A percentile compares a stretch with the other conserved stretches of the same genome.
Evolutionary conservation across 2,888 invertebrate species (phyloP).

Genomic region (Drosophila atripex): DNA sequence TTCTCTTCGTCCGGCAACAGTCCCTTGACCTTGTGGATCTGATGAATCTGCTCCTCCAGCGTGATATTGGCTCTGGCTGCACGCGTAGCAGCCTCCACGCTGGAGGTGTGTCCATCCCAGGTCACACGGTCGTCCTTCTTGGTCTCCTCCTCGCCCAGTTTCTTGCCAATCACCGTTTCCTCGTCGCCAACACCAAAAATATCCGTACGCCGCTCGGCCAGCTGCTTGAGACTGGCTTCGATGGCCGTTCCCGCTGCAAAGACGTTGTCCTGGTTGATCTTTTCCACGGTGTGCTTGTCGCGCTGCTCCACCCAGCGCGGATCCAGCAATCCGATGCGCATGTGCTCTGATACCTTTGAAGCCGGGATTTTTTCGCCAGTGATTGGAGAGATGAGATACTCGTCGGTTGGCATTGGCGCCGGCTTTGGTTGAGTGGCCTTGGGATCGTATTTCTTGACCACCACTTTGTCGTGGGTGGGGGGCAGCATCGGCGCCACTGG

Average conservation of each 20-base stretch:
- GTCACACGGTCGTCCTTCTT: conserved; percentile 95
- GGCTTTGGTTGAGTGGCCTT: conserved; percentile 88
- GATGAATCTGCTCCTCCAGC: conserved; percentile 97
- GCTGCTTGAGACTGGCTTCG: conserved; percentile 96
- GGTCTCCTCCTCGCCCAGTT: conserved; percentile 95
- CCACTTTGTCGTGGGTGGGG: conserved; percentile 95
- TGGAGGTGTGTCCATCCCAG: conserved; percentile 99
- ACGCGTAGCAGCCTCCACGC: conserved; percentile 97
- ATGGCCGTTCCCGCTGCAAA: conserved; percentile 91
- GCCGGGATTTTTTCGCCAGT: conserved; percentile 99
- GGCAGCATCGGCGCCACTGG: conserved; percentile 88
- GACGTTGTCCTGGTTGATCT: conserved; percentile 92
- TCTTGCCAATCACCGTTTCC: conserved; percentile 99
- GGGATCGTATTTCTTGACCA: conserved; percentile 99
- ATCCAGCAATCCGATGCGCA: conserved; percentile 97
- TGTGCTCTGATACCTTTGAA: conserved; percentile 98
- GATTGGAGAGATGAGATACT: conserved; percentile 98
- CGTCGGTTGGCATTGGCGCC: conserved; percentile 89
- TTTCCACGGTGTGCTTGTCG: conserved; percentile 96
- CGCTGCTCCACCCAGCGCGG: conserved; percentile 99
- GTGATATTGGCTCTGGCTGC: conserved; percentile 98
- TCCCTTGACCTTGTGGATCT: conserved; percentile 97
- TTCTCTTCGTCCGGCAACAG: conserved; percentile 97
- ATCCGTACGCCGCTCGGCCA: conserved; percentile 99
- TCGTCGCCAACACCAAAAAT: conserved; percentile 99